Percentiles rank a stretch among this genome's conserved stretches.
Evolutionary conservation across 1,140 invertebrate genomes (phyloP).

Genomic region (Cydia fagiglandana): DNA sequence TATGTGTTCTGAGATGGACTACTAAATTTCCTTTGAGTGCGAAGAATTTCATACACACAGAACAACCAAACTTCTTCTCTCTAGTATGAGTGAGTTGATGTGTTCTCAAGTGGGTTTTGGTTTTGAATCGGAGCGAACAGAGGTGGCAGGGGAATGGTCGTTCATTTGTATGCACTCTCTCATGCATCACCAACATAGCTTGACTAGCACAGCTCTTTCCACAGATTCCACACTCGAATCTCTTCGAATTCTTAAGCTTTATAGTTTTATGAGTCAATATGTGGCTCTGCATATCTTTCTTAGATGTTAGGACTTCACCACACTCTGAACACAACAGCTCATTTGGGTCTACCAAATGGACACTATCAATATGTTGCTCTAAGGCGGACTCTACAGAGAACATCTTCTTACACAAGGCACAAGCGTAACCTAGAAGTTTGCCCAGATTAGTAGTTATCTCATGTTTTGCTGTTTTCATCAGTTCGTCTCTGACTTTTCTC

Average conservation of each 20-base stretch:
- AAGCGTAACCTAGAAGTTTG: slow-evolving; percentile 71
- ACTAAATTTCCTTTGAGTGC: slow-evolving; percentile 75
- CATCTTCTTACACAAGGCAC: slow-evolving; percentile 78
- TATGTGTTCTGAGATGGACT: slow-evolving; percentile 77
- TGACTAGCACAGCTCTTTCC: slow-evolving; percentile 77
- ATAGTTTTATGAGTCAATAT: slow-evolving; percentile 54
- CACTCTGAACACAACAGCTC: slow-evolving; percentile 60
- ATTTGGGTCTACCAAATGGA: slow-evolving; percentile 60
- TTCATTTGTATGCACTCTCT: slow-evolving; percentile 79
- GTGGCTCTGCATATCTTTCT: slow-evolving; percentile 58
- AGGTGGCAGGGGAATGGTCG: slow-evolving; percentile 78
- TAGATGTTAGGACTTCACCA: slow-evolving; percentile 54
- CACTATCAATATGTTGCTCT: slow-evolving; percentile 70
- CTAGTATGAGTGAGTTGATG: slow-evolving; percentile 79
- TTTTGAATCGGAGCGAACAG: slow-evolving; percentile 79
- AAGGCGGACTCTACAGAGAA: slow-evolving; percentile 71
- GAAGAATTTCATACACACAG: slow-evolving; percentile 79
- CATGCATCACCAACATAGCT: slow-evolving; percentile 80
- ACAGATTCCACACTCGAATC: slow-evolving; percentile 71
- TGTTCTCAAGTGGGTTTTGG: slow-evolving; percentile 78
- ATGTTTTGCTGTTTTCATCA: slow-evolving; percentile 66
- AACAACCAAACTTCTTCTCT: slow-evolving; percentile 79
- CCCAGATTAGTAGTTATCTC: slow-evolving; percentile 63
- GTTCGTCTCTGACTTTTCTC: slow-evolving; percentile 60
- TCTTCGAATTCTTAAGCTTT: slow-evolving; percentile 54